Evolutionary conservation across 2,797 vertebrate genomes (phyloP), one percentile per base, ranked within the genome.

Genomic region (Phoebastria nigripes): DNA sequence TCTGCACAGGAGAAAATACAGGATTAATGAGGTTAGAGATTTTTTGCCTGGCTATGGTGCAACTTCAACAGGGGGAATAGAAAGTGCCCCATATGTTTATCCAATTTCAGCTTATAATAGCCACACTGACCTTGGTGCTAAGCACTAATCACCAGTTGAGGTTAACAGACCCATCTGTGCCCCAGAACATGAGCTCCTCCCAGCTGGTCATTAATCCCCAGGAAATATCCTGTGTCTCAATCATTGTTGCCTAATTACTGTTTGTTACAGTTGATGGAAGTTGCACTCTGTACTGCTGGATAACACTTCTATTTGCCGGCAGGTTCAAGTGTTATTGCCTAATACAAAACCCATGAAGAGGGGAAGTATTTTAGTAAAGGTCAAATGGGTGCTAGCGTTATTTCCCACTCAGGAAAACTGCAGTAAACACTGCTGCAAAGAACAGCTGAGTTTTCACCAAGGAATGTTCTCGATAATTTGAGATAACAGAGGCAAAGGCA

Each of bases 201-300:
- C 91, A 96, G 80, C 78, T 91, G 85, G 74, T 77, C 91, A 89
- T 96, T 97, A 96, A 97, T 96, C 87, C 89, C 61, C 93, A 93
- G 96, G 96, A 96, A 97, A 97, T 97, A 97, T 92, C 89, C 47
- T 82, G 70, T 93, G 92, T 88, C 94, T 95, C 96, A 94, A 91
- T 96, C 92, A 87, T 84, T 90, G 97, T 96, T 97, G 94, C 92
- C 86, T 96, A 96, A 97, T 95, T 95, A 92, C 79, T 94, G 87
- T 94, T 96, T 87, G 85, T 96, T 94, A 93, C 89, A 95, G 89
- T 91, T 56, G 58, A 94, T 96, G 89, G 87, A 96, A 96, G 78
- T 63, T 96, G 70, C 87, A 91, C 84, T 97, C 90, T 97, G 89
- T 95, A 89, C 82, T 90, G 77, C 89, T 94, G 91, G 96, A 95